phyloP scores from a whole-genome alignment of 2,797 vertebrate species.

The Potorous gilbertii region DNA sequence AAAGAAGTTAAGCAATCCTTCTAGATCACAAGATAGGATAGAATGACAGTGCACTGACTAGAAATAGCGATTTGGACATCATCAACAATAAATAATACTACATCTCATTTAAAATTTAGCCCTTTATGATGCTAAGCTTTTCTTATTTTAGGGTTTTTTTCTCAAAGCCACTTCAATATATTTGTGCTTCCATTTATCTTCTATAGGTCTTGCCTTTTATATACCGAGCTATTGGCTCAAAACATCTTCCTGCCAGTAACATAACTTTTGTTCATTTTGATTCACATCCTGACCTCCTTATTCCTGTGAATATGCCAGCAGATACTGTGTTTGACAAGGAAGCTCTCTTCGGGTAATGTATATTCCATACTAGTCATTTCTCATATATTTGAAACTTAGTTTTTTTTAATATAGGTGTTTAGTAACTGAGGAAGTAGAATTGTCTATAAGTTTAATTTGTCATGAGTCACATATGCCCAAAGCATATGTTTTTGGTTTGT shows the following conservation, averaged over 20 bases:
- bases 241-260: constrained; percentile 91
- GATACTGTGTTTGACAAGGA: constrained; percentile 97
- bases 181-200: not conserved
- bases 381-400: constrained; percentile 32
- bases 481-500: constrained; percentile 30
- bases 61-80: not conserved
- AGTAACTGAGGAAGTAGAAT: constrained; percentile 18
- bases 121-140: not conserved
- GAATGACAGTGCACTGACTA: not conserved
- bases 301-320: constrained; percentile 96
- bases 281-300: constrained; percentile 97
- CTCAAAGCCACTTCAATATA: not conserved
- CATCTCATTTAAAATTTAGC: not conserved
- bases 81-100: not conserved
- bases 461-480: not conserved
- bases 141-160: not conserved
- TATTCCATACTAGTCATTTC: constrained; percentile 30
- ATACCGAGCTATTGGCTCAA: constrained; percentile 95
- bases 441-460: not conserved
- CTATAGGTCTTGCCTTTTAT: constrained; percentile 93
- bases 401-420: constrained; percentile 16
- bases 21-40: not conserved
- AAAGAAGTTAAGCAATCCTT: not conserved
- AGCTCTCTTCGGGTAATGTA: constrained; percentile 90
- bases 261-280: constrained; percentile 95